These are phyloP conservation scores for Limulus polyphemus DNA, from an alignment of 2,888 invertebrate species.

Conservation along the genomic window DNA sequence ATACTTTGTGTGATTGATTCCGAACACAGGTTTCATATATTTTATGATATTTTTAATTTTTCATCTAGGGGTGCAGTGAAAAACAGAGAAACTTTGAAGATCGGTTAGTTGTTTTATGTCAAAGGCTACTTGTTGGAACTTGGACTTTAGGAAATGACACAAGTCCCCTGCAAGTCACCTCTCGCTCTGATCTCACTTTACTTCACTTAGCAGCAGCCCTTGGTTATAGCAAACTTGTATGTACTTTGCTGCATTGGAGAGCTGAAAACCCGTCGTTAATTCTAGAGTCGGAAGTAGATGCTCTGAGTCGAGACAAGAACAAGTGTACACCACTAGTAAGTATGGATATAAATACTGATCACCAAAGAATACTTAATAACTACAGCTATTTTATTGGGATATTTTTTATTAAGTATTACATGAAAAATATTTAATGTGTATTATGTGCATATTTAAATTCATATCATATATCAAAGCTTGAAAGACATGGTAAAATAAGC, in stretches of 20 bases:
- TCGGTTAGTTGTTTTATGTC: constrained; percentile 69
- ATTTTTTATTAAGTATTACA: too few relatives aligned
- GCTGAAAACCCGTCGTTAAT: constrained; percentile 74
- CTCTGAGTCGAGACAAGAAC: constrained; percentile 72
- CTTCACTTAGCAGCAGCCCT: constrained; percentile 81
- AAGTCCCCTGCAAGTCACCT: constrained; percentile 48
- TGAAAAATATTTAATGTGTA: too few relatives aligned
- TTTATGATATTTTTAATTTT: too few relatives aligned
- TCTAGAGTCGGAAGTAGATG: constrained; percentile 82
- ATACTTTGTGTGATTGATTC: too few relatives aligned
- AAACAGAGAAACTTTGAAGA: constrained; percentile 48
- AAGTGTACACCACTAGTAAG: constrained; percentile 81
- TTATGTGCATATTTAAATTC: too few relatives aligned
- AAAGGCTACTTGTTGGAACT: constrained; percentile 52
- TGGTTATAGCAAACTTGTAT: constrained; percentile 58
- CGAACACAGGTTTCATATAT: too few relatives aligned
- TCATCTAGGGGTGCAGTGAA: not conserved
- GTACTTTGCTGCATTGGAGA: constrained; percentile 71
- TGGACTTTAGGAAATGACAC: constrained; percentile 49
- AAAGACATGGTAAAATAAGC: too few relatives aligned
- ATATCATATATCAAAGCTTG: too few relatives aligned
- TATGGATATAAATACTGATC: constrained; percentile 9
- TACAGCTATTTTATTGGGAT: too few relatives aligned
- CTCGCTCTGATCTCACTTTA: constrained; percentile 52
- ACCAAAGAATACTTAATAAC: too few relatives aligned